Conservation (phyloP, 30 jellyfish, hydroid and myxozoan genomes). For the Pelagia noctiluca region DNA sequence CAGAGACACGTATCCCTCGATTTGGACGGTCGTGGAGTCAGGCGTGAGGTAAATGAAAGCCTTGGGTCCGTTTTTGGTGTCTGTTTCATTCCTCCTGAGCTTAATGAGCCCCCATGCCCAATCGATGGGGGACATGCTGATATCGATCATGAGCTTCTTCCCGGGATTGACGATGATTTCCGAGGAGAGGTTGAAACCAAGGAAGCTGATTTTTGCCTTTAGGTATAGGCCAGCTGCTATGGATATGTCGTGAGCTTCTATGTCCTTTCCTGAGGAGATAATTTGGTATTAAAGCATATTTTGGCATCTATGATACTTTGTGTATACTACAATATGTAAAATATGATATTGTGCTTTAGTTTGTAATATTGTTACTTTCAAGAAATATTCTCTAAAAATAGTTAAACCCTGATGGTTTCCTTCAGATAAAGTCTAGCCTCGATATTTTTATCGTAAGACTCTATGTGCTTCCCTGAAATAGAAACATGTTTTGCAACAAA, state of each 20-base stretch:
- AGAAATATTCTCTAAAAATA: too few species aligned
- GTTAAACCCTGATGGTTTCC: too few species aligned
- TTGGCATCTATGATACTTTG: too few species aligned
- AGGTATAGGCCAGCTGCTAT: constrained; percentile 40
- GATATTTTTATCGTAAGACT: neutral
- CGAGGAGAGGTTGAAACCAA: constrained; percentile 54
- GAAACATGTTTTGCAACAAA: neutral
- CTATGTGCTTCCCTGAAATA: constrained; percentile 12
- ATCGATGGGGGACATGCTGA: constrained; percentile 58
- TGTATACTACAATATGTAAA: too few species aligned
- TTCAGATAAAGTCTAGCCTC: too few species aligned
- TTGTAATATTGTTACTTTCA: too few species aligned
- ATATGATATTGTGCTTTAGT: too few species aligned
- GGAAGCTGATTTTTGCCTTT: constrained; percentile 44
- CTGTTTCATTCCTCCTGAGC: constrained; percentile 21
- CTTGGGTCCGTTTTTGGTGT: constrained; percentile 46
- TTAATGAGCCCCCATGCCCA: constrained; percentile 50
- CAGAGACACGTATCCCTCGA: constrained; percentile 67
- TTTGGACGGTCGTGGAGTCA: constrained; percentile 37
- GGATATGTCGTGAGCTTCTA: constrained; percentile 22
- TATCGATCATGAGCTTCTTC: constrained; percentile 36
- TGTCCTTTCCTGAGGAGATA: constrained; percentile 29
- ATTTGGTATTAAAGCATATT: too few species aligned
- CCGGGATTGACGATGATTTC: constrained; percentile 20
- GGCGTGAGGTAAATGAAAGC: constrained; percentile 46